A percentile compares a stretch with the other conserved stretches of the same genome.
Conservation (phyloP, 1,140 invertebrate species). For the Drosophila kurseongensis region DNA sequence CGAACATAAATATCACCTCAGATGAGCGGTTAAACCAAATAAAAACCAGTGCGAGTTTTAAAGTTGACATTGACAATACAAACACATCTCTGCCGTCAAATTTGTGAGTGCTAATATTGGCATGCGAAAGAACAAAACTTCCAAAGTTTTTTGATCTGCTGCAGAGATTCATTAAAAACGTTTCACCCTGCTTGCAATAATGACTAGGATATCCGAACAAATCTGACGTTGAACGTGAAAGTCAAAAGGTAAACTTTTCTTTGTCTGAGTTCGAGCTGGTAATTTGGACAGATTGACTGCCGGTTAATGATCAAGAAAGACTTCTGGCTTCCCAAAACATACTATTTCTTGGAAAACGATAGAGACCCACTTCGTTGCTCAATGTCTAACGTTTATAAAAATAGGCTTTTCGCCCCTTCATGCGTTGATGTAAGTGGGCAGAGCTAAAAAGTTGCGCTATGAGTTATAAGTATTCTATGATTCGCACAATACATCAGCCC, state of each 20-base stretch:
- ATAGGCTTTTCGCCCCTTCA: not conserved
- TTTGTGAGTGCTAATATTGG: not conserved
- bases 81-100: not conserved
- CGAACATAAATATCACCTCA: slow-evolving; percentile 2
- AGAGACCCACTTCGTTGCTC: no score
- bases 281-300: no score
- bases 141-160: not conserved
- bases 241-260: no score
- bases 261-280: no score
- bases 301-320: no score
- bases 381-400: not conserved
- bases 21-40: slow-evolving; percentile 6
- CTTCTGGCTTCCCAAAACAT: no score
- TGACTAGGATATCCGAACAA: no score
- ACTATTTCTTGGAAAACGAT: no score
- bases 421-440: not conserved
- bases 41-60: not conserved
- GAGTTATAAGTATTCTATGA: slow-evolving; percentile 30
- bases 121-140: not conserved
- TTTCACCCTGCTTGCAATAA: no score
- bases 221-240: no score
- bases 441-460: slow-evolving; percentile 8
- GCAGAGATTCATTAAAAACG: not conserved
- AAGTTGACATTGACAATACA: not conserved
- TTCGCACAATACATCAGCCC: slow-evolving; percentile 35